Conservation (phyloP, 2,888 invertebrate genomes). For the Eristalis tenax region DNA sequence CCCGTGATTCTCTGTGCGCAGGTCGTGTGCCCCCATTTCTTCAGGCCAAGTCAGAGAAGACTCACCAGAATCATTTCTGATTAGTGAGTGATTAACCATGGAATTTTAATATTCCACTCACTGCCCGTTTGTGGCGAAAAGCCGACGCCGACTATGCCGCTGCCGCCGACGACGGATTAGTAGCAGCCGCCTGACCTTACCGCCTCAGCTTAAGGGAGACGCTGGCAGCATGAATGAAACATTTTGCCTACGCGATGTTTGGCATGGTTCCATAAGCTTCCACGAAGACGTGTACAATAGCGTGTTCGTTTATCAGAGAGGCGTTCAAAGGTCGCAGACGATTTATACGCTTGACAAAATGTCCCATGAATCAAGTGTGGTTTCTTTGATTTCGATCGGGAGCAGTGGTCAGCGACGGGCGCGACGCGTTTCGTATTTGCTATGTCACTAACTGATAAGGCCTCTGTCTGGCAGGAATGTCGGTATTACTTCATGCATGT, state of each 20-base stretch:
- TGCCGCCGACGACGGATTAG: not conserved
- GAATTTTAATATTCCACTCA: not conserved
- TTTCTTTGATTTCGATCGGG: not conserved
- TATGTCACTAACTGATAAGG: not conserved
- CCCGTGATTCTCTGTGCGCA: not conserved
- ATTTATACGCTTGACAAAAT: not conserved
- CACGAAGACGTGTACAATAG: too few species aligned
- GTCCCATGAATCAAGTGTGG: not conserved
- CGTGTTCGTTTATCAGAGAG: not conserved
- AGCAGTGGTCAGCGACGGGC: not conserved
- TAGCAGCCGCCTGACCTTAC: not conserved
- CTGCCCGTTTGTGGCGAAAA: not conserved
- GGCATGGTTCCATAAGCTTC: not conserved
- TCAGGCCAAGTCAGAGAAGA: not conserved
- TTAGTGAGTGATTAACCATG: not conserved
- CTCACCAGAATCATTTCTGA: not conserved
- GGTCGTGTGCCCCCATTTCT: not conserved
- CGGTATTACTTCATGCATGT: not conserved
- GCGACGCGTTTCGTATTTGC: not conserved
- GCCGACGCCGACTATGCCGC: not conserved
- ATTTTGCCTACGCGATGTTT: not conserved
- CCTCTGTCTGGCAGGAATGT: not conserved
- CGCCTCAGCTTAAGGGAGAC: not conserved
- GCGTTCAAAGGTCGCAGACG: not conserved
- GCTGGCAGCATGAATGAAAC: not conserved